phyloP scores from a whole-genome alignment of 2,797 vertebrate species.

The Rhadinocentrus ornatus region DNA sequence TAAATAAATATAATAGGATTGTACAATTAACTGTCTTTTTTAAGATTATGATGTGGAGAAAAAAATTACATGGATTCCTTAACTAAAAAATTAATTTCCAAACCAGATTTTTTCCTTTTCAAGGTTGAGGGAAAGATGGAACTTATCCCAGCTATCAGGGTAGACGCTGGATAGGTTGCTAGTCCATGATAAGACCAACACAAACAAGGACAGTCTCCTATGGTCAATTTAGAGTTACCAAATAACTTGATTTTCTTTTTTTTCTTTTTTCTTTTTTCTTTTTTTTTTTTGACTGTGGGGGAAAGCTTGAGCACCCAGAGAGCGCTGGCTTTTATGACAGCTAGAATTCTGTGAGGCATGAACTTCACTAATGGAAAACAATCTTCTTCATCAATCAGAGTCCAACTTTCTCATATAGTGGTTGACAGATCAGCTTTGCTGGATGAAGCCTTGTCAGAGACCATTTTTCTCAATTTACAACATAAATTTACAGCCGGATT shows the following conservation, averaged over 20 bases:
- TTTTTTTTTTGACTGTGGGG: neutral
- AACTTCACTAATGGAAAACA: slow-evolving; percentile 3
- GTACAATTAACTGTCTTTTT: no score
- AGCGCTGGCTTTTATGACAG: neutral
- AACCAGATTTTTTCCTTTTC: no score
- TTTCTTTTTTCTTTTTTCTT: no score
- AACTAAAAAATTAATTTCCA: no score
- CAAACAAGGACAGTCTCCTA: no score
- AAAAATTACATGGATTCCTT: no score
- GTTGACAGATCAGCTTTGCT: neutral
- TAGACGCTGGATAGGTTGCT: neutral
- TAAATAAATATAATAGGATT: neutral
- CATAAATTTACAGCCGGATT: neutral
- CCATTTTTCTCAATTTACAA: slow-evolving; percentile 1
- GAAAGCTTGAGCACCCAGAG: neutral
- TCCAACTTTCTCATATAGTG: neutral
- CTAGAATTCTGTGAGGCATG: neutral
- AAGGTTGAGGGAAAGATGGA: neutral
- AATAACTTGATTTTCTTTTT: no score
- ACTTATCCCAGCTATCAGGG: neutral
- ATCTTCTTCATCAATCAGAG: slow-evolving; percentile 3
- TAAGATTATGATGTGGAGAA: no score
- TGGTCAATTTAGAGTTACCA: neutral
- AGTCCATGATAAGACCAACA: no score
- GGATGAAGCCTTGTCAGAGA: neutral